Evolutionary conservation across 2,113 vertebrate species (phyloP), one percentile per base, ranked within the genome.

Genomic region (Labeo catla): DNA sequence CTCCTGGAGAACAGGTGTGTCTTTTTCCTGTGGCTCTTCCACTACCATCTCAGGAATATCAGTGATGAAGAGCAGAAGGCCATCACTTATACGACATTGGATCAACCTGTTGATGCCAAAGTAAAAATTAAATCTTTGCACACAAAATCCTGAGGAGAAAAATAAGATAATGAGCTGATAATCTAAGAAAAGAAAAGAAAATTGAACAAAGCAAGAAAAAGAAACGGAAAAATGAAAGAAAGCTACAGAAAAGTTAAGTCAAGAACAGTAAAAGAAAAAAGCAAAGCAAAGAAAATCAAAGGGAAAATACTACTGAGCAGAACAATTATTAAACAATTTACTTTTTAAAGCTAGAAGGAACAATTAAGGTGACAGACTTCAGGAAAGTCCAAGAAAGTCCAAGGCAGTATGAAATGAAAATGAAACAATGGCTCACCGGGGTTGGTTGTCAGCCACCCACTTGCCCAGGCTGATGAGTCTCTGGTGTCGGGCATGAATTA

Each of bases 391-490:
- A 73, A 36, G 2, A 66, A 43, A 54, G 19, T 57, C 12, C 0
- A 43, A 79, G 13, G 28, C 8, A 59, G 36, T 23, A 79, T 0
- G 12, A 52, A 66, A 15, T 50, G 2, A 76, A 79, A 34, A 16
- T 36, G 11, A 82, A 80, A 49, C 4, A 76, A 12, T 15, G 10
- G 15, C 93, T 93, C 84, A 99, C 98, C 95, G 93, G 0, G 97
- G 96, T 91, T 99, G 97, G 90, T 95, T 98, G 90, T 99, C 98
- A 13, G 97, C 96, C 6, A 99, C 96, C 98, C 98, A 99, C 83
- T 97, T 98, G 45, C 98, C 98, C 87, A 97, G 89, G 84, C 94
- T 94, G 88, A 98, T 93, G 84, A 99, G 95, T 10, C 98, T 95
- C 90, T 98, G 96, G 9, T 98, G 96, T 2, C 98, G 93, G 74